Percentiles rank a stretch among this genome's conserved stretches.
Evolutionary conservation across 2,113 vertebrate species (phyloP).

Genomic region (Recurvirostra avosetta): DNA sequence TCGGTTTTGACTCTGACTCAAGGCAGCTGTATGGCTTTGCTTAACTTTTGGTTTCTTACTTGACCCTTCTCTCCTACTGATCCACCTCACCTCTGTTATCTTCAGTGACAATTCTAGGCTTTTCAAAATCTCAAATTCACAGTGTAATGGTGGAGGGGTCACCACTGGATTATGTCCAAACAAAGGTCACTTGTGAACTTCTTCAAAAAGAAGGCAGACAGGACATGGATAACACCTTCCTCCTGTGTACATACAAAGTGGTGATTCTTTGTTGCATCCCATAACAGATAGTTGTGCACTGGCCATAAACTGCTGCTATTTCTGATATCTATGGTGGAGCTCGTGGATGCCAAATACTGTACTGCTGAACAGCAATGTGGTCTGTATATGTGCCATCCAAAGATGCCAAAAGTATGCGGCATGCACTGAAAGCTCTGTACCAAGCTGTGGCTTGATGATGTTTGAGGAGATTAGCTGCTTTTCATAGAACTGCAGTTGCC

Average conservation of each 20-base stretch:
- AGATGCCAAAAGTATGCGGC: background rate
- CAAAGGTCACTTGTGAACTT: background rate
- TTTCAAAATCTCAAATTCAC: background rate
- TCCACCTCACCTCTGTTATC: background rate
- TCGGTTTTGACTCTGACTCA: background rate
- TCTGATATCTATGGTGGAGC: background rate
- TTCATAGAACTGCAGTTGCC: background rate
- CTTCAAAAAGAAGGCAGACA: background rate
- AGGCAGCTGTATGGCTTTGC: background rate
- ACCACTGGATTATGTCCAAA: background rate
- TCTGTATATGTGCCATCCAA: background rate
- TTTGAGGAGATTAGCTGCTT: background rate
- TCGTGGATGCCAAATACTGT: background rate
- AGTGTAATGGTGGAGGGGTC: background rate
- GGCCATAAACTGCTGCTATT: background rate
- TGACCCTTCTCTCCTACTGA: no score
- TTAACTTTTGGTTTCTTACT: background rate
- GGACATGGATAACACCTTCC: no score
- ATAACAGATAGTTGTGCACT: background rate
- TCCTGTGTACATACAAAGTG: rapidly evolving
- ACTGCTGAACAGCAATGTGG: background rate
- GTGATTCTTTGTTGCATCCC: background rate
- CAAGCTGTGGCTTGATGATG: background rate
- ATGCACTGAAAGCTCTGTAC: background rate
- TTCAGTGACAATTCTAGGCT: background rate